Conservation (phyloP, 2,888 invertebrate species). For the Beris morrisii region DNA sequence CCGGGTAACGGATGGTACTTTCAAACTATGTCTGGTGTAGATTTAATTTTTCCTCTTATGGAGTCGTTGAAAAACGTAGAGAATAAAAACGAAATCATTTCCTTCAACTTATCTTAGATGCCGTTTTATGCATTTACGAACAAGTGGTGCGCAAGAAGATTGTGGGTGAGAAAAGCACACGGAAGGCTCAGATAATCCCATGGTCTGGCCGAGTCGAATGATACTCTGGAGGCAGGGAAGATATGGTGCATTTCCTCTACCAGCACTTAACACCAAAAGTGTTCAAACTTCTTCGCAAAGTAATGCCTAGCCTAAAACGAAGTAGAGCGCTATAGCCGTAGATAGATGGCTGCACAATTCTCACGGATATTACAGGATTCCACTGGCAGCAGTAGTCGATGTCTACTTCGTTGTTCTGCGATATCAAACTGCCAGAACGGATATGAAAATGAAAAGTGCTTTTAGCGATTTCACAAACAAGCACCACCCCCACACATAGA, state of each 20-base stretch:
- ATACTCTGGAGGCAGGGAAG: constrained; percentile 12
- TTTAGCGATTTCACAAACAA: constrained; percentile 36
- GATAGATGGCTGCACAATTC: constrained; percentile 22
- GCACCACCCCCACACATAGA: neutral
- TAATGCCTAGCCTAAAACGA: constrained; percentile 13
- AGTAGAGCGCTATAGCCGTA: constrained; percentile 10
- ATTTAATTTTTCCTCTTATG: constrained; percentile 28
- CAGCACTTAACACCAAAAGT: constrained; percentile 35
- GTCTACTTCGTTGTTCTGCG: constrained; percentile 26
- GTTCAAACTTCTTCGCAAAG: constrained; percentile 35
- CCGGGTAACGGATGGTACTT: constrained; percentile 24
- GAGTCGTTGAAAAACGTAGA: neutral
- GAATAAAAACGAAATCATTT: constrained; percentile 27
- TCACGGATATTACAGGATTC: constrained; percentile 30
- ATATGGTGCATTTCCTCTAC: constrained; percentile 34
- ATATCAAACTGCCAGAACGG: constrained; percentile 33
- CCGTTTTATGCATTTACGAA: constrained; percentile 1
- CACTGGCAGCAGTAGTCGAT: constrained; percentile 17
- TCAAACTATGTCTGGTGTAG: constrained; percentile 16
- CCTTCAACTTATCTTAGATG: constrained; percentile 25
- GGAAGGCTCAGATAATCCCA: constrained; percentile 17
- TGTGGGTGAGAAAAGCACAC: constrained; percentile 4
- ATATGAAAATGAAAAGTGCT: constrained; percentile 38
- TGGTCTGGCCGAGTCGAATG: constrained; percentile 12
- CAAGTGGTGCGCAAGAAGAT: neutral